Percentiles rank a stretch among this genome's conserved stretches.
Evolutionary conservation across 2,888 invertebrate genomes (phyloP).

Genomic region (Byasa hedistus): DNA sequence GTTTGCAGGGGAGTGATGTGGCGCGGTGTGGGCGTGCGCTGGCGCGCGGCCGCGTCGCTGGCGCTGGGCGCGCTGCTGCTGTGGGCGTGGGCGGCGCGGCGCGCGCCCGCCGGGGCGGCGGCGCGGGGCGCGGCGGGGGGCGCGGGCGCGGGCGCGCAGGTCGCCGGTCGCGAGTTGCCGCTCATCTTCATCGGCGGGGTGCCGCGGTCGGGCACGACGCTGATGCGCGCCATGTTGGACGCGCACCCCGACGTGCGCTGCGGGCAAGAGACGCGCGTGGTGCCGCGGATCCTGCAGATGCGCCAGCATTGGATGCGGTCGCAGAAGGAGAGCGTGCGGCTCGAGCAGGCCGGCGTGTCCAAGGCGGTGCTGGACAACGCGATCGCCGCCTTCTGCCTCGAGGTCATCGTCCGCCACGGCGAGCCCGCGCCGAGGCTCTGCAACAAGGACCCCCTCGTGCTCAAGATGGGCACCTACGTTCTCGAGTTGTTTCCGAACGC

Average conservation of each 20-base stretch:
- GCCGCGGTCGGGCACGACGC: slow-evolving; percentile 97
- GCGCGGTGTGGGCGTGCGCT: slow-evolving; percentile 47
- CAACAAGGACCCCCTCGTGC: slow-evolving; percentile 99
- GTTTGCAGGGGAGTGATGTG: slow-evolving; percentile 33
- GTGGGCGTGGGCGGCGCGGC: slow-evolving; percentile 37
- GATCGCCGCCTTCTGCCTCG: slow-evolving; percentile 97
- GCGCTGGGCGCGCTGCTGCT: slow-evolving; percentile 38
- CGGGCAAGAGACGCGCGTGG: slow-evolving; percentile 98
- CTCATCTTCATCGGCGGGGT: slow-evolving; percentile 98
- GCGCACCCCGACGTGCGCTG: slow-evolving; percentile 98
- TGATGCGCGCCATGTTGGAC: slow-evolving; percentile 98
- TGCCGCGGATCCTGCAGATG: slow-evolving; percentile 97
- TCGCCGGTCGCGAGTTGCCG: slow-evolving; percentile 89
- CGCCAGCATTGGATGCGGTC: slow-evolving; percentile 97
- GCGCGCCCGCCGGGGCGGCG: slow-evolving; percentile 30
- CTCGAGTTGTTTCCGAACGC: slow-evolving; percentile 97
- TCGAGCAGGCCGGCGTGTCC: slow-evolving; percentile 96
- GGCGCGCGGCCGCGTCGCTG: slow-evolving; percentile 45
- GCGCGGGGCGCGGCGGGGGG: slow-evolving; percentile 30
- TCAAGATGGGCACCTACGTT: slow-evolving; percentile 96
- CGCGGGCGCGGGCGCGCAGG: slow-evolving; percentile 24
- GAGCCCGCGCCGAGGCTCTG: slow-evolving; percentile 96
- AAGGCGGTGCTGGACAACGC: slow-evolving; percentile 96
- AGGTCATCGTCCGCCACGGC: slow-evolving; percentile 97
- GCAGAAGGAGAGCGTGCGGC: slow-evolving; percentile 92